Evolutionary conservation across 2,888 invertebrate genomes (phyloP), one percentile per base, ranked within the genome.

Genomic region (Sialis fuliginosa): DNA sequence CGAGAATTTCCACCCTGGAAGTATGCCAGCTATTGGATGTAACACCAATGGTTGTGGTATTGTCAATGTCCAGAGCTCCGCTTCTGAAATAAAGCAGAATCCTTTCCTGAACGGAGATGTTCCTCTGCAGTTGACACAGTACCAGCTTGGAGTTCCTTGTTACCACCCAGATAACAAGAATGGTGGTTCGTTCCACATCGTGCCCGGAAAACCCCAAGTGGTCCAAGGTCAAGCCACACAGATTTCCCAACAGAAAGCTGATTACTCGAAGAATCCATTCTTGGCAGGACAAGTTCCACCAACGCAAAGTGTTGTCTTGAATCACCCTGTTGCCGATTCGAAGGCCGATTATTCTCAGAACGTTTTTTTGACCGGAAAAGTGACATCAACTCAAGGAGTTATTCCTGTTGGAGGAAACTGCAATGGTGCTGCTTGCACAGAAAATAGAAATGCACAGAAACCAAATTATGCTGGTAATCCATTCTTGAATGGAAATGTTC

Each of bases 331-430:
- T 8, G 37, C 37, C 7, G n/a, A n/a, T n/a, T 12, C 50, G 30
- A 48, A 48, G 42, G 49, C 48, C 22, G 50, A 49, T 33, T 42
- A 47, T 1, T 50, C 48, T 3, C 61, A 54, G 2, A 66, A 66
- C 47, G 65, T 65, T 0, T 66, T 66, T 60, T 48, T 66, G 6
- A 64, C 63, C 47, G 65, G 65, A 31, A 62, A 62, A 22, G 3
- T 59, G 62, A 51, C 39, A 45, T 12, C 22, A 46, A 6, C 46
- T 48, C 4, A 32, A 39, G 41, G 40, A 33, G 32, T 9, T n/a
- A 22, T 9, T 12, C 12, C 22, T 12, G 32, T 31, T n/a, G 44
- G 22, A 9, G 37, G 45, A 42, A 44, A 45, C 6, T 48, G 32
- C 32, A 30, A 40, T 9, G 10, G 8, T 6, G 32, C 31, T 35